Conservation (phyloP, 2,888 invertebrate species). For the Philaethria dido region DNA sequence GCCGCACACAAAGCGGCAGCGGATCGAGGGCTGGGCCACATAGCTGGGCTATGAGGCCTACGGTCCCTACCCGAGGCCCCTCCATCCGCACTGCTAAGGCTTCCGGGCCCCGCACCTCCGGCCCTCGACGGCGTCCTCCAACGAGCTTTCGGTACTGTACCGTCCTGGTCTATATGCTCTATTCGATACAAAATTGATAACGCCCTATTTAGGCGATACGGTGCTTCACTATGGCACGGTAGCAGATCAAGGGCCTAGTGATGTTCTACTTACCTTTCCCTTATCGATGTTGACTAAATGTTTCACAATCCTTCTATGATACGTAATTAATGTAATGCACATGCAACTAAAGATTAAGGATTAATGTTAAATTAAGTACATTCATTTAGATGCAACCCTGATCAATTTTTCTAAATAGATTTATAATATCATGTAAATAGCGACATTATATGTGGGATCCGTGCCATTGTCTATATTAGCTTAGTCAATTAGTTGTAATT, state of each 20-base stretch:
- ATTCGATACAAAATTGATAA: conserved; percentile 40
- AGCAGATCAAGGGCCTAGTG: conserved; percentile 26
- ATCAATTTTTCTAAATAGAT: conserved; percentile 71
- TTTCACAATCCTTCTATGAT: conserved; percentile 69
- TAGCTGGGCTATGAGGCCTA: conserved; percentile 86
- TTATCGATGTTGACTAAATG: conserved; percentile 40
- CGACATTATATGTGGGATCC: conserved; percentile 79
- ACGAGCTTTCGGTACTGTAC: conserved; percentile 64
- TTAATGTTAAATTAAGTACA: conserved; percentile 76
- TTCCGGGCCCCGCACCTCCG: conserved; percentile 48
- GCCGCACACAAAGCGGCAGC: conserved; percentile 90
- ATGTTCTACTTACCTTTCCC: conserved; percentile 27
- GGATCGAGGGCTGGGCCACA: conserved; percentile 97
- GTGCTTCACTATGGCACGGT: conserved; percentile 27
- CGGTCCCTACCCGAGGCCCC: conserved; percentile 78
- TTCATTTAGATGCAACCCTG: conserved; percentile 65
- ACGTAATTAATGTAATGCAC: conserved; percentile 77
- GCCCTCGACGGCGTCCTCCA: conserved; percentile 51
- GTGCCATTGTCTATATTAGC: conserved; percentile 82
- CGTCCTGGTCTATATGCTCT: conserved; percentile 53
- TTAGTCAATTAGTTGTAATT: conserved; percentile 73
- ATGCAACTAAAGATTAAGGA: conserved; percentile 65
- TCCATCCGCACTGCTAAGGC: conserved; percentile 79
- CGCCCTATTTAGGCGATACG: conserved; percentile 47
- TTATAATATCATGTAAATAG: conserved; percentile 75